phyloP scores from a whole-genome alignment of 2,113 vertebrate genomes.

The Notarius lentiginosus region DNA sequence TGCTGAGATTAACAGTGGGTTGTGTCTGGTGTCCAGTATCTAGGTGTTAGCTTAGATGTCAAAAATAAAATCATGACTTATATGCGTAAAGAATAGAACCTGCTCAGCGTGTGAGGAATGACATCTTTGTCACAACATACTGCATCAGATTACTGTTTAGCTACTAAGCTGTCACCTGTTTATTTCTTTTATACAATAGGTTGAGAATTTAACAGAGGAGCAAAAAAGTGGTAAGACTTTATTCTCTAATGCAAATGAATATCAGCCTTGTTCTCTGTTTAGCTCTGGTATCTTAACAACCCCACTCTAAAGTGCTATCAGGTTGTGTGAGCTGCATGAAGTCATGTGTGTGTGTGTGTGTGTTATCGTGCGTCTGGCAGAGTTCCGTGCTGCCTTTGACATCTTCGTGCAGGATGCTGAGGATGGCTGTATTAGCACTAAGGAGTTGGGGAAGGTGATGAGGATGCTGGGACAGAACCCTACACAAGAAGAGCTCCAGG shows the following conservation, averaged over 20 bases:
- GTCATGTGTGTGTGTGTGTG: neutral
- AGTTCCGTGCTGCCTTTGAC: conserved; percentile 98
- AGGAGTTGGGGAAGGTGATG: conserved; percentile 64
- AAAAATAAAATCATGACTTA: conserved; percentile 34
- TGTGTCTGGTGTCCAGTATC: conserved; percentile 29
- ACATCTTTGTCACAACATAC: conserved; percentile 6
- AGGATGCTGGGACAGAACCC: conserved; percentile 76
- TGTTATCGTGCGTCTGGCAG: conserved; percentile 64
- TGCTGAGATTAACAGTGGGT: conserved; percentile 17
- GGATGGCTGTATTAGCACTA: conserved; percentile 98
- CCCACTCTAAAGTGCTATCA: neutral
- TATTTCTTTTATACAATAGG: conserved; percentile 59
- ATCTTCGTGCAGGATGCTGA: conserved; percentile 97
- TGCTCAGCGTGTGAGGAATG: conserved; percentile 24
- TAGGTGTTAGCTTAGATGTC: conserved; percentile 13
- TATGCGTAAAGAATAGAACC: conserved; percentile 6
- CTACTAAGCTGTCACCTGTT: neutral
- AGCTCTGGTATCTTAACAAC: neutral
- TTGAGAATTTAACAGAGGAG: conserved; percentile 79
- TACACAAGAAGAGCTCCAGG: conserved; percentile 96
- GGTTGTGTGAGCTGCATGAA: neutral
- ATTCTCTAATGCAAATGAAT: neutral
- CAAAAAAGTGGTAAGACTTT: conserved; percentile 76
- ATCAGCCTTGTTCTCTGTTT: neutral
- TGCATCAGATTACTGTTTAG: conserved; percentile 24